Evolutionary conservation across 2,113 vertebrate species (phyloP), one percentile per base, ranked within the genome.

Genomic region (Heterochromis multidens): DNA sequence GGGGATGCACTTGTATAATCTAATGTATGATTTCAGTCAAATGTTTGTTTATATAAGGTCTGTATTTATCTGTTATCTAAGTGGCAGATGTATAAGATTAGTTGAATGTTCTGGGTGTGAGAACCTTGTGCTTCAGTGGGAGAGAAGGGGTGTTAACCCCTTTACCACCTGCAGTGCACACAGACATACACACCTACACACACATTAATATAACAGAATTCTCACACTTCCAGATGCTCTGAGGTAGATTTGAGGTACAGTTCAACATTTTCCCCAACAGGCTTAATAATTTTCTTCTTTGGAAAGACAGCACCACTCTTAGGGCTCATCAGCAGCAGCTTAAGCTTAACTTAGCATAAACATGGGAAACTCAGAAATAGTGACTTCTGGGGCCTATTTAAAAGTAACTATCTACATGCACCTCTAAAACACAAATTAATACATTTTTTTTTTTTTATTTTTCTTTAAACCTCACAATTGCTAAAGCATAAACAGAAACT

Each of bases 71-170:
- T 21, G 43, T 52, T 46, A 43, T 72, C 65, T 70, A 46, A 70
- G 25, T 74, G 10, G 17, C 43, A 74, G 27, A 74, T 52, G 10
- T 19, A 29, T 74, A 74, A 31, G 67, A 52, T 74, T 10, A 8
- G 17, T 4, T 74, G 67, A 52, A 29, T 21, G 4, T 74, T 83
- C 33, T 72, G 82, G 62, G 56, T 83, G 72, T 78, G 40, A 72
- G 77, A 87, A 74, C 49, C 61, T 79, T 11, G 3, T 46, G 52
- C n/a, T 72, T 84, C 11, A 67, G 49, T 46, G 80, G 72, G 17
- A 81, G 57, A 59, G 72, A 77, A 88, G 72, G 87, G 89, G 90
- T 61, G 89, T 88, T 81, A 67, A 52, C 77, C 81, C 29, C 49
- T 80, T 80, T 81, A 88, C 86, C 81, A 61, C 91, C 89, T 84